A percentile compares a stretch with the other conserved stretches of the same genome.
These are phyloP conservation scores for Cheilosia vulpina DNA, from an alignment of 2,888 invertebrate genomes.

Conservation along the genomic window DNA sequence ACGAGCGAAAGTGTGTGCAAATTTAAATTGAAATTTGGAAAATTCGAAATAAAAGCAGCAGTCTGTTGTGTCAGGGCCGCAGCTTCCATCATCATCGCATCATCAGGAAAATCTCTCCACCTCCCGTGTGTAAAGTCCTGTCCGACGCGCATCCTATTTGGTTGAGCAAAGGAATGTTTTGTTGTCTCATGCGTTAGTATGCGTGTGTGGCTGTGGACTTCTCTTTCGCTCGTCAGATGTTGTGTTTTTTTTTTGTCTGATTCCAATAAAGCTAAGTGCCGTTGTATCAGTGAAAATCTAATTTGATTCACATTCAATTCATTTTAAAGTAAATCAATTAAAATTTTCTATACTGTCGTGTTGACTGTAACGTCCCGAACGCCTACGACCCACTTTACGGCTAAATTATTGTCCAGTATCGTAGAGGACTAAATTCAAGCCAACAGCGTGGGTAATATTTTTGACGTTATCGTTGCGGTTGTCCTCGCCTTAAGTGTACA, in stretches of 20 bases:
- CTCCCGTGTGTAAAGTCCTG: constrained; percentile 35
- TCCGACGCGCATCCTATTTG: constrained; percentile 67
- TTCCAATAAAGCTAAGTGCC: constrained; percentile 15
- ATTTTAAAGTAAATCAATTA: constrained; percentile 25
- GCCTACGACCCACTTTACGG: constrained; percentile 14
- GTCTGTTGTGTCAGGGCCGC: constrained; percentile 45
- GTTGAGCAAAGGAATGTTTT: constrained; percentile 63
- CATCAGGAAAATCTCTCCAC: constrained; percentile 37
- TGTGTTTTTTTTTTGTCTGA: constrained; percentile 7
- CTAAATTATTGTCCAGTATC: neutral
- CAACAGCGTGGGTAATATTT: neutral
- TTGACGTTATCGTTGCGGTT: neutral
- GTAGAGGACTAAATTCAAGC: neutral
- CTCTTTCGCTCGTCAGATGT: constrained; percentile 44
- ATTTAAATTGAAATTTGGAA: constrained; percentile 11
- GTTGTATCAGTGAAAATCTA: constrained; percentile 38
- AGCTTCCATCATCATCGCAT: constrained; percentile 51
- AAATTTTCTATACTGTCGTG: neutral
- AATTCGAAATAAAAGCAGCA: constrained; percentile 13
- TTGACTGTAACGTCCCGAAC: neutral
- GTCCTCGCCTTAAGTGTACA: neutral
- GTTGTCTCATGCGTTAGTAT: constrained; percentile 39
- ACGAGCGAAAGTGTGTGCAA: constrained; percentile 39
- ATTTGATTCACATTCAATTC: constrained; percentile 35
- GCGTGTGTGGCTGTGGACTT: constrained; percentile 36